Base-by-base conservation (phyloP, 1,140 invertebrate species). In the Elymnias hypermnestra region DNA sequence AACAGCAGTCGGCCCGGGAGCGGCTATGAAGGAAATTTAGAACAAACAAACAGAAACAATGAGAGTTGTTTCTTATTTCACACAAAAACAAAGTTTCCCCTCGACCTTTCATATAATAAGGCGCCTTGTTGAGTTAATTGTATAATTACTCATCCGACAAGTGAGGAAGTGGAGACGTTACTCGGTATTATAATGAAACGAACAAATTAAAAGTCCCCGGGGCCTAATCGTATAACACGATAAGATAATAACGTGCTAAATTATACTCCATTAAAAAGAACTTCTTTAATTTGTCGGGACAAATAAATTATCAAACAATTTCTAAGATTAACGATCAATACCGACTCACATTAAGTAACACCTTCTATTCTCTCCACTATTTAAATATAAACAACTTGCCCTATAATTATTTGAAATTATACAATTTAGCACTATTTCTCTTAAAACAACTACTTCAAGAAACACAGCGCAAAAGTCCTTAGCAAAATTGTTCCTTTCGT, bases 81-180 rank as follows among this genome's bases (percentile, higher is more conserved):
- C 44, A 58, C 56, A 60, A 70, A 71, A 72, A 65, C 69, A 66
- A 68, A 66, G 46, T 68, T 72, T 26, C 41, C 40, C 55, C 46
- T 54, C 55, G 36, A 42, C 58, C 57, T 57, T 70, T 55, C 15
- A 54, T 45, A 54, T 66, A 62, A 74, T 71, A 62, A 61, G 61
- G 60, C 62, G 61, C 63, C 68, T 72, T 67, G 63, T 66, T 70
- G 55, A 68, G 69, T 75, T 75, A 75, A 72, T 72, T 72, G 69
- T 69, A 58, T 71, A 71, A 75, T 75, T 68, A 75, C 61, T 75
- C 69, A 70, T 60, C 57, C 45, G 47, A 58, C 45, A 57, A 53
- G 39, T 48, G 41, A 53, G 55, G 47, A 60, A 46, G 51, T 53
- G 52, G 45, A 67, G 55, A 61, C 48, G 53, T 45, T 39, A 29